These are phyloP conservation scores for Labrus mixtus DNA, from an alignment of 2,113 vertebrate species.

Conservation along the genomic window DNA sequence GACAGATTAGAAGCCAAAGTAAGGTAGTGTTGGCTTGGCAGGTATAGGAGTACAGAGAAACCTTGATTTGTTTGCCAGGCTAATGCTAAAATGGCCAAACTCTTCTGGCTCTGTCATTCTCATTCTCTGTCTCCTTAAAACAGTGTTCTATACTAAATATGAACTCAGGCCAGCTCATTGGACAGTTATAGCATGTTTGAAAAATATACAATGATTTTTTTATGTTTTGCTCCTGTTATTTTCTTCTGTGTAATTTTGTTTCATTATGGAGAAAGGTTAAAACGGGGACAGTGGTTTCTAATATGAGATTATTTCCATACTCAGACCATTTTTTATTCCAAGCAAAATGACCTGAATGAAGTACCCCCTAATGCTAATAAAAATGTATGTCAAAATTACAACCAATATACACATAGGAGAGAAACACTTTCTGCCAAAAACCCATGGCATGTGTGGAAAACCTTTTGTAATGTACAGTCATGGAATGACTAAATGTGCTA, in stretches of 20 bases:
- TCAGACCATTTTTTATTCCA: slow-evolving; percentile 70
- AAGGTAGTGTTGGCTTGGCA: slow-evolving; percentile 24
- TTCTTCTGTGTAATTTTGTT: slow-evolving; percentile 65
- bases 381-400: slow-evolving; percentile 35
- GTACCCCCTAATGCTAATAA: slow-evolving; percentile 53
- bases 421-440: slow-evolving; percentile 14
- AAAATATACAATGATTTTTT: slow-evolving; percentile 72
- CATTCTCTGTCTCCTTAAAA: slow-evolving; percentile 60
- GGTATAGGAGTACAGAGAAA: slow-evolving; percentile 5
- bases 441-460: slow-evolving; percentile 21
- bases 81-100: slow-evolving; percentile 17
- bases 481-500: slow-evolving; percentile 20
- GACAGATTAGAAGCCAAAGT: slow-evolving; percentile 39
- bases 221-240: slow-evolving; percentile 47
- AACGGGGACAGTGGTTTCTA: slow-evolving; percentile 68
- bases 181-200: slow-evolving; percentile 75
- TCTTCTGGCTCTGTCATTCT: slow-evolving; percentile 61
- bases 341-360: slow-evolving; percentile 64
- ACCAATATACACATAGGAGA: slow-evolving; percentile 29
- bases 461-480: slow-evolving; percentile 3
- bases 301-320: slow-evolving; percentile 61
- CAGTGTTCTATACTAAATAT: slow-evolving; percentile 64
- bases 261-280: slow-evolving; percentile 69
- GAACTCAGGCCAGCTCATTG: slow-evolving; percentile 61
- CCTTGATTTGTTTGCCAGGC: slow-evolving; percentile 12